These are phyloP conservation scores for Gymnobelideus leadbeateri DNA, from an alignment of 2,113 vertebrate genomes.

Conservation along the genomic window DNA sequence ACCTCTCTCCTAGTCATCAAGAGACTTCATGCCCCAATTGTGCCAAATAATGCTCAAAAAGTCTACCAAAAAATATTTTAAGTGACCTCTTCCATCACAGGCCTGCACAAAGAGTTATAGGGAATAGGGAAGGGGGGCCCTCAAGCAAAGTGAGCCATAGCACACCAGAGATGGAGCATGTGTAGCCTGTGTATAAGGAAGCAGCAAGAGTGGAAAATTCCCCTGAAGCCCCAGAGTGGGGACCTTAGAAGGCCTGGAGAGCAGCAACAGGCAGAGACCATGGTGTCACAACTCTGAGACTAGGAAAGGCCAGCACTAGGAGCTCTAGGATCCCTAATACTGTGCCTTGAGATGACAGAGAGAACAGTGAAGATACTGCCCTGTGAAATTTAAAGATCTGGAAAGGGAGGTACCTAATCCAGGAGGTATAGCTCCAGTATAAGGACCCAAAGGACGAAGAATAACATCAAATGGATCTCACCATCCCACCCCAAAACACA, in stretches of 20 bases:
- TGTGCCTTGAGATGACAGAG: neutral
- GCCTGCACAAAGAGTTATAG: neutral
- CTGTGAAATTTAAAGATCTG: neutral
- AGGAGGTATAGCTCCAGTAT: too few relatives aligned
- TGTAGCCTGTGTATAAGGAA: neutral
- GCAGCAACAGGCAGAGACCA: neutral
- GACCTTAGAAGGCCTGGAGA: neutral
- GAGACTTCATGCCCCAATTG: neutral
- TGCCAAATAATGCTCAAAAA: neutral
- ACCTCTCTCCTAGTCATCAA: neutral
- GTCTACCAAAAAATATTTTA: neutral
- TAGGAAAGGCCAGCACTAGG: neutral
- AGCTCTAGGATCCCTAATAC: neutral
- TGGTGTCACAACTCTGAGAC: neutral
- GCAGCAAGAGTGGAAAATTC: neutral
- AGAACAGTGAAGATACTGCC: neutral
- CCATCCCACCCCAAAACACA: neutral
- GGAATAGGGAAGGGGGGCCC: neutral
- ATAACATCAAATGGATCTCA: neutral
- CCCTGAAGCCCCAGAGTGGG: neutral
- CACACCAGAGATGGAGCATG: neutral
- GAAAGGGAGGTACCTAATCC: too few relatives aligned
- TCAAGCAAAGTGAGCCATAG: neutral
- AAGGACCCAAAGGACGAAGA: neutral
- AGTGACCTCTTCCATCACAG: neutral